Percentiles rank a stretch among this genome's conserved stretches.
These are phyloP conservation scores for Raja brachyura DNA, from an alignment of 2,113 vertebrate species.

Conservation along the genomic window DNA sequence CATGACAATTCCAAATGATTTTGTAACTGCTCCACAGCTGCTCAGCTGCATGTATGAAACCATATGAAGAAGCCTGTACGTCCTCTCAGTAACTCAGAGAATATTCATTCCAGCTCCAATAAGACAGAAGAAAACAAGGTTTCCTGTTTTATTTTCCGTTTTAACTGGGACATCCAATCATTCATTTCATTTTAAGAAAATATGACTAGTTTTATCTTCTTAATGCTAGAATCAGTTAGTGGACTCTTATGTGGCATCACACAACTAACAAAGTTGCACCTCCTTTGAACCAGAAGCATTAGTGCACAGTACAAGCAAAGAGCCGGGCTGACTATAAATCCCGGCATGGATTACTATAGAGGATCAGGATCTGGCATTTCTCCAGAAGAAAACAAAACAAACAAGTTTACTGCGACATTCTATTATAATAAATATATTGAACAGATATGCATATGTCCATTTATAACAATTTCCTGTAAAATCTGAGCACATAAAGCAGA, in stretches of 20 bases:
- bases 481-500: neutral
- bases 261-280: constrained; percentile 60
- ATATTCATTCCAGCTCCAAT: neutral
- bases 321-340: constrained; percentile 52
- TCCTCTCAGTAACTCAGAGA: constrained; percentile 19
- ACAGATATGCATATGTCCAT: neutral
- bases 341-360: constrained; percentile 48
- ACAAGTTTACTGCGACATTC: neutral
- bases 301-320: constrained; percentile 59
- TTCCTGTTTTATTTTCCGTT: constrained; percentile 8
- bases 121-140: neutral
- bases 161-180: neutral
- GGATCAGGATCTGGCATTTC: neutral
- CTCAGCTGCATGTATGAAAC: neutral
- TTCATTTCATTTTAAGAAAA: constrained; percentile 17
- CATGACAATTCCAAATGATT: constrained; percentile 23
- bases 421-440: neutral
- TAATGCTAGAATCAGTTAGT: constrained; percentile 44
- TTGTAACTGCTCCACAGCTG: constrained; percentile 13
- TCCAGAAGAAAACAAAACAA: neutral
- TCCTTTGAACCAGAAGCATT: constrained; percentile 66
- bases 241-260: constrained; percentile 55
- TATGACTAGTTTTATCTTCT: constrained; percentile 29
- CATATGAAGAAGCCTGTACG: neutral
- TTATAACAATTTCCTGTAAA: neutral